Conservation (phyloP, 2,113 vertebrate genomes). For the Chloroceryle aenea region DNA sequence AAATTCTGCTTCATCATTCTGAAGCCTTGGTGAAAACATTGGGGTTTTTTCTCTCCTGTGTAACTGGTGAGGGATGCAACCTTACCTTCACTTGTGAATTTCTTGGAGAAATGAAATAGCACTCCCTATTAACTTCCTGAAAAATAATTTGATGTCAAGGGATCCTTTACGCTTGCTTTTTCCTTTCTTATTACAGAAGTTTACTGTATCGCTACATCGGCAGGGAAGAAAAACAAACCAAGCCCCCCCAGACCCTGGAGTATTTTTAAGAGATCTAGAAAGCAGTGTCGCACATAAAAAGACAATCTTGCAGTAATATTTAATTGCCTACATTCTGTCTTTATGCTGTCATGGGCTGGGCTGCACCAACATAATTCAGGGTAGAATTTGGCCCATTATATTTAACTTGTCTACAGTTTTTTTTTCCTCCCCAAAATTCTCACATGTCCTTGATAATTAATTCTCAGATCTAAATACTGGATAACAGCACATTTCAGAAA, state of each 20-base stretch:
- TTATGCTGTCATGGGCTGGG: not conserved
- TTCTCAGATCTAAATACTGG: slow-evolving; percentile 25
- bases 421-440: not conserved
- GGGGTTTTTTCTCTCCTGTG: not conserved
- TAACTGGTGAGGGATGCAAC: not conserved
- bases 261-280: slow-evolving; percentile 22
- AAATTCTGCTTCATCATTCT: not conserved
- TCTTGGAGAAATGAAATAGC: slow-evolving; percentile 20
- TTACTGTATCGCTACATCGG: not conserved
- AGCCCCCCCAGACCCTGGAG: not conserved
- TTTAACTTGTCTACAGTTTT: not conserved
- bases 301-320: slow-evolving; percentile 34
- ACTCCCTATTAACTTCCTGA: slow-evolving; percentile 13
- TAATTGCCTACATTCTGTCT: slow-evolving; percentile 6
- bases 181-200: slow-evolving; percentile 39
- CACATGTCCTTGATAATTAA: slow-evolving; percentile 14
- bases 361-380: not conserved
- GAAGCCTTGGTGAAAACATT: not conserved
- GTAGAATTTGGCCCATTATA: not conserved
- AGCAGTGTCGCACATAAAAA: slow-evolving; percentile 39
- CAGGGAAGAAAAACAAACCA: slow-evolving; percentile 9
- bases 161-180: not conserved
- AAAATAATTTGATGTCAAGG: slow-evolving; percentile 62
- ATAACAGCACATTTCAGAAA: slow-evolving; percentile 35
- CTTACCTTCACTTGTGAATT: not conserved